These are phyloP conservation scores for Cololabis saira DNA, from an alignment of 2,113 vertebrate species.

Conservation along the genomic window DNA sequence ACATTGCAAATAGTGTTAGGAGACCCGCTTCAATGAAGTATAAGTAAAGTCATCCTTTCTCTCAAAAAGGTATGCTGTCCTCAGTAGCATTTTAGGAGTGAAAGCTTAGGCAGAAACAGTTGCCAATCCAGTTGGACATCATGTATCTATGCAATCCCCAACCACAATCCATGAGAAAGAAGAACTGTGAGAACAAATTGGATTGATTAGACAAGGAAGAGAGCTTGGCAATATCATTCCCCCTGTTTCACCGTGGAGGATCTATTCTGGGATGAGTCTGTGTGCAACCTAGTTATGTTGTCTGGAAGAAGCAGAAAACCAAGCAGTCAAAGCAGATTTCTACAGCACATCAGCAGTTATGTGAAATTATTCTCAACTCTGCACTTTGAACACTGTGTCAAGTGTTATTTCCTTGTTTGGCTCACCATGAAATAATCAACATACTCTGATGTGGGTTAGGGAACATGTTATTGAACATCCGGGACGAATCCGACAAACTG, in stretches of 20 bases:
- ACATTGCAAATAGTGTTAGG: neutral
- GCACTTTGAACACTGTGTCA: no score
- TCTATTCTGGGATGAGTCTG: neutral
- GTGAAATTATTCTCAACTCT: no score
- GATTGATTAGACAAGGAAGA: neutral
- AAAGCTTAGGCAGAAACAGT: constrained; percentile 40
- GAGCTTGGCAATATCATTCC: constrained; percentile 14
- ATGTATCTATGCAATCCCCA: constrained; percentile 18
- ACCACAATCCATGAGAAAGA: constrained; percentile 19
- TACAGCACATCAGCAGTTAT: neutral
- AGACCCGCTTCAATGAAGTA: constrained; percentile 1
- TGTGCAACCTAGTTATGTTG: neutral
- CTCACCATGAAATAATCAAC: no score
- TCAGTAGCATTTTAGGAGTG: constrained; percentile 11
- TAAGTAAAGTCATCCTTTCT: neutral
- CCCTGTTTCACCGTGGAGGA: constrained; percentile 6
- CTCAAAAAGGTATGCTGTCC: constrained; percentile 25
- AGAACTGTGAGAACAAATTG: constrained; percentile 25
- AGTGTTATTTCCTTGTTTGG: no score
- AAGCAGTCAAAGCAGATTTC: neutral
- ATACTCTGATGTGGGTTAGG: no score
- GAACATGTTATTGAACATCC: no score
- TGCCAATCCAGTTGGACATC: constrained; percentile 52
- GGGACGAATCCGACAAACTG: no score
- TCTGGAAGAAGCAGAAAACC: neutral